These are phyloP conservation scores for Aphidius ervi DNA, from an alignment of 1,140 invertebrate genomes.

Conservation along the genomic window DNA sequence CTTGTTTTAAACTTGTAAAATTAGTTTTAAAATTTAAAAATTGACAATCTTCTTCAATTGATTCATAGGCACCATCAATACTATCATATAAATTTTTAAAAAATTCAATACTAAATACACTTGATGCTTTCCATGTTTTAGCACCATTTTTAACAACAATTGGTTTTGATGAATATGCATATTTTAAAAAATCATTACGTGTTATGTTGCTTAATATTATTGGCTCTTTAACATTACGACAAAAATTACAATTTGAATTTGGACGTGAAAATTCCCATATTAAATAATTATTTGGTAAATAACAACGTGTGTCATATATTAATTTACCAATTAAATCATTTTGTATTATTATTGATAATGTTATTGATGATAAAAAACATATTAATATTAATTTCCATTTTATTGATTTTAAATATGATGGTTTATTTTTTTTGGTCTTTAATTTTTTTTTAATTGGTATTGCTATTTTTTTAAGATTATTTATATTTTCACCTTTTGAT, in stretches of 20 bases:
- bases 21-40: constrained; percentile 88
- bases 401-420: too few species aligned
- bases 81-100: constrained; percentile 72
- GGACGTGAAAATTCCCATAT: constrained; percentile 81
- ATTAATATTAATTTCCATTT: not conserved
- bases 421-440: too few species aligned
- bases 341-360: constrained; percentile 7
- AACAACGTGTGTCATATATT: constrained; percentile 58
- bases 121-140: constrained; percentile 71
- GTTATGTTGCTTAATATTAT: constrained; percentile 65
- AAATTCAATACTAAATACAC: constrained; percentile 68
- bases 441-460: constrained; percentile 3
- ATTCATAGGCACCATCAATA: constrained; percentile 63
- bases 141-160: constrained; percentile 77
- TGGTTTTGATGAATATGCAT: constrained; percentile 76
- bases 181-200: constrained; percentile 61
- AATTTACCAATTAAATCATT: constrained; percentile 20
- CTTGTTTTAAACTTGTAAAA: constrained; percentile 71
- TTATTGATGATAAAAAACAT: not conserved
- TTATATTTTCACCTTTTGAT: too few species aligned
- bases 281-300: constrained; percentile 78
- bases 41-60: constrained; percentile 75
- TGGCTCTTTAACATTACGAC: constrained; percentile 57
- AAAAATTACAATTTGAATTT: constrained; percentile 75
- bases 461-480: constrained; percentile 22